Evolutionary conservation across 2,888 invertebrate species (phyloP).

Genomic region (Aromia moschata): DNA sequence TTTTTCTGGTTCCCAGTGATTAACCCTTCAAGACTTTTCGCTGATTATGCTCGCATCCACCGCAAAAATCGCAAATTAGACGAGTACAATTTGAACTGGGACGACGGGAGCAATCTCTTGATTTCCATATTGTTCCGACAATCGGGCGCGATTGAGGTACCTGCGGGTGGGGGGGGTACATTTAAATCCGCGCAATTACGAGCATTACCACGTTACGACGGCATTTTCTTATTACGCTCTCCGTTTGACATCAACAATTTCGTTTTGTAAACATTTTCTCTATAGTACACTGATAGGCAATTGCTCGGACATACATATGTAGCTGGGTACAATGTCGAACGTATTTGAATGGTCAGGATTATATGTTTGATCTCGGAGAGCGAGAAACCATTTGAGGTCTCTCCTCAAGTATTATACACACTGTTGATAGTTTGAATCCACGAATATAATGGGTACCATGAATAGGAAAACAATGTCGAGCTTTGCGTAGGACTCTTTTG

Average conservation of each 20-base stretch:
- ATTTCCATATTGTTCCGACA: neutral
- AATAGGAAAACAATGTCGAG: no score
- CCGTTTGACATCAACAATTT: neutral
- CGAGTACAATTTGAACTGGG: no score
- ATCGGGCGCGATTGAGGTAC: conserved; percentile 9
- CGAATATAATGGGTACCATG: no score
- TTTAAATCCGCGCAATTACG: conserved; percentile 12
- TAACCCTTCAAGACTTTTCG: no score
- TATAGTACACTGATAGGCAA: conserved; percentile 18
- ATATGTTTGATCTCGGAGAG: conserved; percentile 18
- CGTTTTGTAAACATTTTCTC: conserved; percentile 20
- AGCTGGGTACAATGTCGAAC: conserved; percentile 23
- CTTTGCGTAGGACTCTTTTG: no score
- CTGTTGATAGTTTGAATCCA: no score
- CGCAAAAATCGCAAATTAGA: neutral
- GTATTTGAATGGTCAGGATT: conserved; percentile 27
- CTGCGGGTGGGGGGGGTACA: neutral
- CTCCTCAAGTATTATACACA: no score
- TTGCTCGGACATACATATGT: conserved; percentile 4
- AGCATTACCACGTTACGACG: conserved; percentile 12
- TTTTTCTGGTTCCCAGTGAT: neutral
- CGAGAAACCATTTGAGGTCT: neutral
- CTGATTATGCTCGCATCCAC: neutral
- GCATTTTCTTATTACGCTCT: conserved; percentile 15
- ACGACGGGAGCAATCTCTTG: neutral